Evolutionary conservation across 64 coral and sea anemone species (phyloP).

Genomic region (Stichodactyla mertensii): DNA sequence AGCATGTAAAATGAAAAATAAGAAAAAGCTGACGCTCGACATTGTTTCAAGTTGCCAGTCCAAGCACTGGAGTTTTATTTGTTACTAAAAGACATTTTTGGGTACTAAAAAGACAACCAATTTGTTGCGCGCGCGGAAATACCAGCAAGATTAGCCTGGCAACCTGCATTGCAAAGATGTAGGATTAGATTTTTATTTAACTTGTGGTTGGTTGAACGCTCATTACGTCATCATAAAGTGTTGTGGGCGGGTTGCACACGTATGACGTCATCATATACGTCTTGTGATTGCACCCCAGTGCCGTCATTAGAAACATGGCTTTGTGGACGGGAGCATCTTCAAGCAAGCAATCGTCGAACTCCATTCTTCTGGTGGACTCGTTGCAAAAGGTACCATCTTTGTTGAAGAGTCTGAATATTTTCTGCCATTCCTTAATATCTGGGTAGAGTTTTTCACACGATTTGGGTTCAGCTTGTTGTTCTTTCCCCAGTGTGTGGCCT

Average conservation of each 20-base stretch:
- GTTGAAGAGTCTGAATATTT: conserved; percentile 48
- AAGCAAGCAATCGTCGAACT: conserved; percentile 6
- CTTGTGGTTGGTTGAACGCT: too few relatives aligned
- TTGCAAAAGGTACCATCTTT: conserved; percentile 38
- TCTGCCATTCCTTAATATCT: conserved; percentile 46
- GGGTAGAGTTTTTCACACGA: conserved; percentile 41
- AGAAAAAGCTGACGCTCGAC: too few relatives aligned
- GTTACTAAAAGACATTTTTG: too few relatives aligned
- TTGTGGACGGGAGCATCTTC: background rate
- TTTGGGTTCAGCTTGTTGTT: conserved; percentile 10
- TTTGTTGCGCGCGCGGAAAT: too few relatives aligned
- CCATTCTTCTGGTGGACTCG: conserved; percentile 41
- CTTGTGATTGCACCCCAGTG: background rate
- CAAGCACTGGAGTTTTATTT: too few relatives aligned
- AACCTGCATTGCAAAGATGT: too few relatives aligned
- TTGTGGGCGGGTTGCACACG: background rate
- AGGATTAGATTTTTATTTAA: too few relatives aligned
- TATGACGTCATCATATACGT: background rate
- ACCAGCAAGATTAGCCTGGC: too few relatives aligned
- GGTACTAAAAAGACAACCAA: too few relatives aligned
- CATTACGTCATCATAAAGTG: background rate
- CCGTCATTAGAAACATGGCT: background rate
- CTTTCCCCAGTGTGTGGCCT: conserved; percentile 56
- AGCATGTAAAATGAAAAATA: too few relatives aligned
- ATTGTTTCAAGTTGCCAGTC: too few relatives aligned